These are phyloP conservation scores for Poeciliopsis prolifica DNA, from an alignment of 2,113 vertebrate species.

Conservation along the genomic window DNA sequence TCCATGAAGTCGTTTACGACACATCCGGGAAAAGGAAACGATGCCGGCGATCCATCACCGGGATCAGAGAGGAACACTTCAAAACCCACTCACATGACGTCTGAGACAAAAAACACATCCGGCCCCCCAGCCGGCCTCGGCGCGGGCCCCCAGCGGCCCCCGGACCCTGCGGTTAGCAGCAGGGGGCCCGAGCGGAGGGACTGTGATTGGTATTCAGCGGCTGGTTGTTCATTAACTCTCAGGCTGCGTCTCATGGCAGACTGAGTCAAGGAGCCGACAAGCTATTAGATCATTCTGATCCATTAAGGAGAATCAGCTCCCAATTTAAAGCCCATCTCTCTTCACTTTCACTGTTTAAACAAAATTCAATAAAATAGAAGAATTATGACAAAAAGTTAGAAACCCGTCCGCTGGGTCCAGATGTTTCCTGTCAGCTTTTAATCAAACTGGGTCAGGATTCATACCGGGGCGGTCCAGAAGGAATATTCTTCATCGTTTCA, in stretches of 20 bases:
- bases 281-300: constrained; percentile 29
- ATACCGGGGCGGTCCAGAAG: too few species aligned
- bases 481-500: too few species aligned
- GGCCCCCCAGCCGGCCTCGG: constrained; percentile 6
- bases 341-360: neutral
- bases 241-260: neutral
- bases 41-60: constrained; percentile 44
- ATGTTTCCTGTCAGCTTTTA: too few species aligned
- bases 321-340: neutral
- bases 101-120: neutral
- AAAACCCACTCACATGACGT: constrained; percentile 13
- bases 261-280: constrained; percentile 11
- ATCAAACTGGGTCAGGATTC: too few species aligned
- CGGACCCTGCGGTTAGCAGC: neutral
- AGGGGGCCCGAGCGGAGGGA: constrained; percentile 1
- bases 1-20: constrained; percentile 45
- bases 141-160: neutral
- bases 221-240: constrained; percentile 45
- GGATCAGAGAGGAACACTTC: constrained; percentile 19
- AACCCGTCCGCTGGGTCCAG: too few species aligned
- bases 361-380: too few species aligned
- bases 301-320: constrained; percentile 10
- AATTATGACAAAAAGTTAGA: too few species aligned
- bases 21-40: constrained; percentile 26
- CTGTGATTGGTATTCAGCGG: constrained; percentile 30